Evolutionary conservation across 2,797 vertebrate species (phyloP), one percentile per base, ranked within the genome.

Genomic region (Platyrinchus mystaceus): DNA sequence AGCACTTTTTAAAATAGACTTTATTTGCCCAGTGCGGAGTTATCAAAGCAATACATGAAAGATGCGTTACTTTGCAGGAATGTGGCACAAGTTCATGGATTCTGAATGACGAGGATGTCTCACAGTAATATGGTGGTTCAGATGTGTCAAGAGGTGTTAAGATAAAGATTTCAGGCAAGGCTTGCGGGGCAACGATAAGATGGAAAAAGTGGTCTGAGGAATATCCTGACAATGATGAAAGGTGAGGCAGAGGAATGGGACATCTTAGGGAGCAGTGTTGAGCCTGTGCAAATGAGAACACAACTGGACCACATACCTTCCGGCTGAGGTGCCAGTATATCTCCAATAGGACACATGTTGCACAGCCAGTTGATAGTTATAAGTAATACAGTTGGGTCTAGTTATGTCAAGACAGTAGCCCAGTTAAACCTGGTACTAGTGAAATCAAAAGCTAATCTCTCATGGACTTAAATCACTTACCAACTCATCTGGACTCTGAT

Each of bases 1-100:
- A 97, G 93, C 86, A 84, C 69, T 97, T 97, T 95, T 84, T 93
- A 97, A 95, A 91, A 94, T 81, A 96, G 94, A 73, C 81, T 94
- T 97, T 74, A 84, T 77, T 92, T 97, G 89, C 90, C 73, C 94
- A 68, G 82, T 95, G 89, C 60, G 6, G 4, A 86, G 22, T 96
- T 94, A 74, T 95, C 91, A 94, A 93, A 89, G 73, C 94, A 95
- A 95, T 82, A 71, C 91, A 66, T 55, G 55, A 75, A 95, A 96
- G 85, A 88, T 50, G 23, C 23, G 17, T 87, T 71, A 37, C 37
- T 94, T 87, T 23, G 73, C 20, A 41, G 49, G 46, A 94, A 62
- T 18, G 71, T 56, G 56, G 63, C 69, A 62, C n/a, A 76, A 63
- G 76, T 53, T 90, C 75, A 70, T 19, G 6, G 24, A 44, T 60